phyloP scores from a whole-genome alignment of 2,797 vertebrate genomes.

The Taeniopygia guttata region DNA sequence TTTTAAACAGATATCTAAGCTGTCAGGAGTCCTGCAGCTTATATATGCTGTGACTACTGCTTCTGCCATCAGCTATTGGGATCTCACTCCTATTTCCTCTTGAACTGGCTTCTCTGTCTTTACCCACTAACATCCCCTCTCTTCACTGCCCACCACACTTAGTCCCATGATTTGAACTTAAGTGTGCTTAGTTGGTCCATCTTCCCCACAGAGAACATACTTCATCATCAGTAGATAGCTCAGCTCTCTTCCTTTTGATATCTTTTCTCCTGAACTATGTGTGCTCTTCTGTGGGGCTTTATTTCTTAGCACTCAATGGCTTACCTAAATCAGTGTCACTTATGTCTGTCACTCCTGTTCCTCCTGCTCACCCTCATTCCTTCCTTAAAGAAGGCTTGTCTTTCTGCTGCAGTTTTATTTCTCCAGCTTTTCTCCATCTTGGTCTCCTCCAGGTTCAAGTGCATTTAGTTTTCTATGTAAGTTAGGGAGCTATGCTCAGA shows the following conservation, averaged over 20 bases:
- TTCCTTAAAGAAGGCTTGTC: neutral
- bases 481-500: neutral
- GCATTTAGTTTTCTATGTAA: neutral
- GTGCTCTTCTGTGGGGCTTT: neutral
- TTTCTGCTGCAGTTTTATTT: conserved; percentile 10
- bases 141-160: neutral
- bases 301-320: neutral
- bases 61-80: neutral
- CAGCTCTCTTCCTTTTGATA: neutral
- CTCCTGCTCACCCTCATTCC: conserved; percentile 19
- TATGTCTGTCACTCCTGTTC: neutral
- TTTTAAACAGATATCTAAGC: neutral
- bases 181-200: neutral
- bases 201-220: neutral
- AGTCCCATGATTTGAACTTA: neutral
- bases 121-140: neutral
- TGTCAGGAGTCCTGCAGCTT: neutral
- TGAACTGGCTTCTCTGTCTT: neutral
- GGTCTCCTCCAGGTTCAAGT: neutral
- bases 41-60: neutral
- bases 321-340: neutral
- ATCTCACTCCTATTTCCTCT: neutral
- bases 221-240: neutral
- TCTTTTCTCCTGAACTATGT: neutral
- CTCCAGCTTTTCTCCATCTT: neutral